These are phyloP conservation scores for Tetramorium bicarinatum DNA, from an alignment of 2,888 invertebrate genomes.

Conservation along the genomic window DNA sequence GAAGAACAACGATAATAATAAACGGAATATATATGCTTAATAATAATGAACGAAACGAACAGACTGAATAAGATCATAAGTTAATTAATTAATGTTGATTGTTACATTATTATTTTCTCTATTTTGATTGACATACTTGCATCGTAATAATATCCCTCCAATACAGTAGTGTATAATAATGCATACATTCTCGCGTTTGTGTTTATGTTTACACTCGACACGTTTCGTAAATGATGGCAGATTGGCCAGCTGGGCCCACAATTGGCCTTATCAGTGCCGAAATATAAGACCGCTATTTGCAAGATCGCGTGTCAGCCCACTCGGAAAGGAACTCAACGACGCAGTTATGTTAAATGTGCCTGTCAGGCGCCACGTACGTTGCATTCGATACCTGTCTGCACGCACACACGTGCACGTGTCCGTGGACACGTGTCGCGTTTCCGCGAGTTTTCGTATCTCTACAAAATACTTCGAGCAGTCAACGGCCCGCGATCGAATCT, in stretches of 20 bases:
- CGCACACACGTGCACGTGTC: neutral
- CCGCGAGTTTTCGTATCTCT: neutral
- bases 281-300: constrained; percentile 18
- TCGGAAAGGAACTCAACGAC: constrained; percentile 31
- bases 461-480: neutral
- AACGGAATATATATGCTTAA: neutral
- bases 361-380: constrained; percentile 5
- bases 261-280: neutral
- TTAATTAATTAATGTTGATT: neutral
- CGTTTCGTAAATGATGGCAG: neutral
- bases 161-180: too few species aligned
- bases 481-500: neutral
- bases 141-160: neutral
- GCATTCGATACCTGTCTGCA: constrained; percentile 19
- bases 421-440: neutral
- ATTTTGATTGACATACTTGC: neutral
- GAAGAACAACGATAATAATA: neutral
- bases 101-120: too few species aligned
- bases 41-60: neutral
- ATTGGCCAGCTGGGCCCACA: neutral
- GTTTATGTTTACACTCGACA: neutral
- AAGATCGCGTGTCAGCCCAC: constrained; percentile 17
- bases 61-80: neutral
- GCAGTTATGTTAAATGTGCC: constrained; percentile 27
- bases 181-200: neutral